Evolutionary conservation across 2,888 invertebrate species (phyloP).

Genomic region (Apotomis betuletana): DNA sequence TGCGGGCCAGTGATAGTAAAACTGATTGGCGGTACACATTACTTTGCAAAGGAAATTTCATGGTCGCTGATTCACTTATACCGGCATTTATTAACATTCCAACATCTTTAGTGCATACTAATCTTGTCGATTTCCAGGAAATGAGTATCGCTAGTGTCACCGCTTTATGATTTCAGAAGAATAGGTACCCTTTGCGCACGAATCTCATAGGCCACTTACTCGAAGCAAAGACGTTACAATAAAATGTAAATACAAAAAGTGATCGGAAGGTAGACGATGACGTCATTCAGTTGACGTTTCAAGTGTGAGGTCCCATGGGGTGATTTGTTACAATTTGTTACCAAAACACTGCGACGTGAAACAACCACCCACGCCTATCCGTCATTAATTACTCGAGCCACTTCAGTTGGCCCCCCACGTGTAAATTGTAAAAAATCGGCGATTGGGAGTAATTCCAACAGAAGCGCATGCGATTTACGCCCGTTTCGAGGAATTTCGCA

Average conservation of each 20-base stretch:
- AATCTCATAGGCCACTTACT: too few relatives aligned
- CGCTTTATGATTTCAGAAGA: too few relatives aligned
- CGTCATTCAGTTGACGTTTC: slow-evolving; percentile 68
- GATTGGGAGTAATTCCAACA: slow-evolving; percentile 47
- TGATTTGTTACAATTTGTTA: slow-evolving; percentile 77
- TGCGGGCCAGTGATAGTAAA: slow-evolving; percentile 53
- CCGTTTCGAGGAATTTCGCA: slow-evolving; percentile 31
- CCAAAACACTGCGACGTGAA: slow-evolving; percentile 77
- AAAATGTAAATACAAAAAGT: not conserved
- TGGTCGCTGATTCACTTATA: slow-evolving; percentile 18
- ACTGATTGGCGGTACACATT: slow-evolving; percentile 10
- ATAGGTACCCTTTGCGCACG: too few relatives aligned
- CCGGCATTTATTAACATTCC: not conserved
- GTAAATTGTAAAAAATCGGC: slow-evolving; percentile 58
- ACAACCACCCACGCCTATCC: slow-evolving; percentile 71
- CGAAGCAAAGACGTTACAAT: not conserved
- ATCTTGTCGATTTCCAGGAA: too few relatives aligned
- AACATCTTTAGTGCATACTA: not conserved
- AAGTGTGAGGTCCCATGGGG: slow-evolving; percentile 76
- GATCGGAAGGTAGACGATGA: slow-evolving; percentile 52
- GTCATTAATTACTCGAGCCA: slow-evolving; percentile 77
- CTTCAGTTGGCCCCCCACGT: slow-evolving; percentile 76
- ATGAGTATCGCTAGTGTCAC: too few relatives aligned
- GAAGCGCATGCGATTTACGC: slow-evolving; percentile 4
- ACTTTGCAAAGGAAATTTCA: slow-evolving; percentile 18